Evolutionary conservation across 1,140 invertebrate species (phyloP).

Genomic region (Anoplophora glabripennis): DNA sequence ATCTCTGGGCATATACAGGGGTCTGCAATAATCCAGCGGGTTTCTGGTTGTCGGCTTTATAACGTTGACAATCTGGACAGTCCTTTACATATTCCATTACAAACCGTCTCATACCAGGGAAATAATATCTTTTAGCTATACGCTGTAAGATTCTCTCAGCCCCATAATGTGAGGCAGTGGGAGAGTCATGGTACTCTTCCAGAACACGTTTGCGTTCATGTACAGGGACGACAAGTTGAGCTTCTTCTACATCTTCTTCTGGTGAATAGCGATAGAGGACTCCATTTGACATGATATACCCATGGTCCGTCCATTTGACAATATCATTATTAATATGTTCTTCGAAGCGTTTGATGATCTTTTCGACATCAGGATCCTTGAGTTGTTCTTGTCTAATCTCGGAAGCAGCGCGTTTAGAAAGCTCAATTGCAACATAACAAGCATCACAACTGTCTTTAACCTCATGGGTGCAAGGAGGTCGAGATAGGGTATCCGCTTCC

Average conservation of each 20-base stretch:
- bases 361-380: background rate
- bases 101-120: slow-evolving; percentile 35
- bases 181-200: slow-evolving; percentile 33
- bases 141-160: slow-evolving; percentile 31
- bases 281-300: slow-evolving; percentile 36
- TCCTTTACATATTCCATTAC: slow-evolving; percentile 30
- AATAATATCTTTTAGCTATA: slow-evolving; percentile 36
- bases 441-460: slow-evolving; percentile 18
- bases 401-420: background rate
- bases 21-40: slow-evolving; percentile 27
- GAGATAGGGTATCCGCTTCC: slow-evolving; percentile 16
- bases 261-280: slow-evolving; percentile 37
- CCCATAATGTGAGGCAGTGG: slow-evolving; percentile 37
- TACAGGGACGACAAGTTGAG: slow-evolving; percentile 32
- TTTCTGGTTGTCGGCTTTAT: slow-evolving; percentile 27
- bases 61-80: slow-evolving; percentile 18
- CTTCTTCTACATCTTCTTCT: slow-evolving; percentile 32
- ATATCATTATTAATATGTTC: background rate
- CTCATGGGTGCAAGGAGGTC: slow-evolving; percentile 8
- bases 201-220: slow-evolving; percentile 21
- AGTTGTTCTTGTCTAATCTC: slow-evolving; percentile 1
- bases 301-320: slow-evolving; percentile 26
- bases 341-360: slow-evolving; percentile 7
- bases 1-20: slow-evolving; percentile 17
- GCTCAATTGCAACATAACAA: slow-evolving; percentile 28